Conservation (phyloP, 2,888 invertebrate species). For the Erebia epiphron region DNA sequence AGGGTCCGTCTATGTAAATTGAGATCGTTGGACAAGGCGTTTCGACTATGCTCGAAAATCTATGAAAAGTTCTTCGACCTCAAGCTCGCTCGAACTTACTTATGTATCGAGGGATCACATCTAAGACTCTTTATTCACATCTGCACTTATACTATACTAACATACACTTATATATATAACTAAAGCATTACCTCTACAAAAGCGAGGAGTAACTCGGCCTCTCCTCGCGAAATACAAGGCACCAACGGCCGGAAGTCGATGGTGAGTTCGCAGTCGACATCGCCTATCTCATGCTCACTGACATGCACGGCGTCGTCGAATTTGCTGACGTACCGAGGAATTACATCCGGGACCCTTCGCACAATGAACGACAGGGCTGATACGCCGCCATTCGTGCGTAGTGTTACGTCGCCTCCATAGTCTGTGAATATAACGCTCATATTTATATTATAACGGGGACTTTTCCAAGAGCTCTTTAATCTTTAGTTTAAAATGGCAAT, state of each 20-base stretch:
- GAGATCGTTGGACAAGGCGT: too few relatives aligned
- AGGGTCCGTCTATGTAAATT: too few relatives aligned
- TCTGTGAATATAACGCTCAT: slow-evolving; percentile 61
- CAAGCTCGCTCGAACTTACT: too few relatives aligned
- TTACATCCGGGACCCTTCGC: slow-evolving; percentile 91
- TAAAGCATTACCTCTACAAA: slow-evolving; percentile 84
- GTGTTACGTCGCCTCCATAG: slow-evolving; percentile 91
- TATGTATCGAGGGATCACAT: too few relatives aligned
- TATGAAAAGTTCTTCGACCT: too few relatives aligned
- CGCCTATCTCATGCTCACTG: slow-evolving; percentile 92
- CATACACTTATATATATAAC: too few relatives aligned
- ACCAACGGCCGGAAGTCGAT: slow-evolving; percentile 84
- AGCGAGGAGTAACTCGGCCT: slow-evolving; percentile 87
- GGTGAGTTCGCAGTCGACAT: slow-evolving; percentile 92
- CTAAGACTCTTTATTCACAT: too few relatives aligned
- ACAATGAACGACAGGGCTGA: slow-evolving; percentile 92
- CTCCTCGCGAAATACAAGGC: slow-evolving; percentile 84
- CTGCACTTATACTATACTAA: too few relatives aligned
- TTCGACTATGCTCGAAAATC: too few relatives aligned
- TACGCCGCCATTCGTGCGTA: slow-evolving; percentile 90
- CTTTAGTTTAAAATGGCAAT: too few relatives aligned
- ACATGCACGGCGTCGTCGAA: slow-evolving; percentile 90
- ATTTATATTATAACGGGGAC: too few relatives aligned
- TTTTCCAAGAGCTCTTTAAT: too few relatives aligned
- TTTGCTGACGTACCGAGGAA: slow-evolving; percentile 87